Evolutionary conservation across 2,113 vertebrate species (phyloP), one percentile per base, ranked within the genome.

Genomic region (Jacana jacana): DNA sequence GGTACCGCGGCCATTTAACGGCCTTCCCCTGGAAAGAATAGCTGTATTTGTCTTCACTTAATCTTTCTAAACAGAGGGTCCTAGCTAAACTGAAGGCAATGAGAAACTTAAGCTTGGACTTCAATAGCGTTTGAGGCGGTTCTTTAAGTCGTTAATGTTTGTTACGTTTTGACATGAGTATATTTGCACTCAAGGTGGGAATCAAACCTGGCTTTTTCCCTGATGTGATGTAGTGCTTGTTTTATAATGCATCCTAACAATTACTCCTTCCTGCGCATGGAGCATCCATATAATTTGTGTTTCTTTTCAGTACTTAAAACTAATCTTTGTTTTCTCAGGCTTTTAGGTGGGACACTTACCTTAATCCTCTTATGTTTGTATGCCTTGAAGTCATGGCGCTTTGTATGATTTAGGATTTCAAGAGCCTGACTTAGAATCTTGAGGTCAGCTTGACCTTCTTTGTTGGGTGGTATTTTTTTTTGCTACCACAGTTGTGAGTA

Each of bases 361-460:
- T 98, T 98, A 98, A 98, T 98, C 98, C 98, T 97, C 97, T 98
- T 98, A 98, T 96, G 97, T 97, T 96, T 95, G 73, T 93, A 93
- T 98, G 94, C 97, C 98, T 98, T 96, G 93, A 97, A 98, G 97
- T 97, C 97, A 97, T 93, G 87, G 80, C 2, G 84, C 96, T 98
- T 93, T 97, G 84, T 95, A 95, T 89, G 96, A 96, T 97, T 98
- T 97, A 91, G 79, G 93, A 97, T 98, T 98, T 98, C 98, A 98
- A 98, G 98, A 98, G 97, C 95, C 94, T 79, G 95, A 96, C 95
- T 97, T 93, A 82, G 66, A 97, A 95, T 95, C 89, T 82, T 92
- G 91, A 96, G 97, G 97, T 97, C 96, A 96, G 77, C 31, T 46
- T 97, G 97, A 98, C 98, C 98, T 98, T 98, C 98, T 95, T 95